Percentiles rank a stretch among this genome's conserved stretches.
Conservation (phyloP, 2,113 vertebrate genomes). For the Sturnira hondurensis region DNA sequence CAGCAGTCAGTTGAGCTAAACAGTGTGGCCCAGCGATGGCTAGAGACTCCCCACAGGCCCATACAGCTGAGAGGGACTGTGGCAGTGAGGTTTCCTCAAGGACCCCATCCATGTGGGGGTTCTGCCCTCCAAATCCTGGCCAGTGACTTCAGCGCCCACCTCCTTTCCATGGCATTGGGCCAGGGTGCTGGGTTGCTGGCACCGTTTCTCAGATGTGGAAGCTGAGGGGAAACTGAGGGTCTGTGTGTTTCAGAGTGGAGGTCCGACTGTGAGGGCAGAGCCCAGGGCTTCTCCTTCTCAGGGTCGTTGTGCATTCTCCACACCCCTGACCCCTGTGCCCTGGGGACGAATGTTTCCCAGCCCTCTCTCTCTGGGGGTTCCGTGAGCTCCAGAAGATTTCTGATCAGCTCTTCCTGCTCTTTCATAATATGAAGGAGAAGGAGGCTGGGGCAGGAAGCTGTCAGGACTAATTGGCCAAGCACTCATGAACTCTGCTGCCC, state of each 20-base stretch:
- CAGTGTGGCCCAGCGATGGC: background rate
- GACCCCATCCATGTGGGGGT: background rate
- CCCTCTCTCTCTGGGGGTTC: background rate
- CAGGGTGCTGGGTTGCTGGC: background rate
- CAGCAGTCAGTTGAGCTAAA: background rate
- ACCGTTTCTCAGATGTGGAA: background rate
- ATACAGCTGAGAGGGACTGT: fast-evolving
- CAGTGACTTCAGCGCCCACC: background rate
- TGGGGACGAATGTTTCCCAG: background rate
- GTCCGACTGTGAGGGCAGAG: background rate
- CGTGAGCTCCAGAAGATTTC: background rate
- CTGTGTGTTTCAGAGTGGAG: background rate
- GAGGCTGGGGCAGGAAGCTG: background rate
- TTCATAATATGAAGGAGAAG: background rate
- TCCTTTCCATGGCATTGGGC: background rate
- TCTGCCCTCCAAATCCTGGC: background rate
- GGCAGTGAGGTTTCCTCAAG: background rate
- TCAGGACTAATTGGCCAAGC: background rate
- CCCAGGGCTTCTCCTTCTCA: background rate
- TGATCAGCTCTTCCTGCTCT: background rate
- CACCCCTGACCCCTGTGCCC: fast-evolving
- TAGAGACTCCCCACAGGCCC: background rate
- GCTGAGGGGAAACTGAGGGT: background rate
- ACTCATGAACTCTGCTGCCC: background rate
- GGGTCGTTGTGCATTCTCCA: background rate